Percentiles rank a stretch among this genome's conserved stretches.
Conservation (phyloP, 1,140 invertebrate species). For the Polypedilum pembai region DNA sequence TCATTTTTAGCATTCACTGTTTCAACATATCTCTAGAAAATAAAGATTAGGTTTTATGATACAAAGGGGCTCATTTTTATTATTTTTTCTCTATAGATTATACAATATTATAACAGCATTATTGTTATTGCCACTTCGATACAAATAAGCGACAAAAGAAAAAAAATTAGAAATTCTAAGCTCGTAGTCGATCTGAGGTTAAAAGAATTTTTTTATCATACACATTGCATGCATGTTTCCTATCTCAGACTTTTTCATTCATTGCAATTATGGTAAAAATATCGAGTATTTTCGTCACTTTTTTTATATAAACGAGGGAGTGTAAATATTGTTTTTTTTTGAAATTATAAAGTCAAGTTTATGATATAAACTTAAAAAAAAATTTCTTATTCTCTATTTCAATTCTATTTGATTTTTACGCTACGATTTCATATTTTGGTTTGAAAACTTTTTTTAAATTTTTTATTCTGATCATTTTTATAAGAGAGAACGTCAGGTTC, state of each 20-base stretch:
- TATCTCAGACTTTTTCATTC: not conserved
- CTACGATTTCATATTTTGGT: too few species aligned
- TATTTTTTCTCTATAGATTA: not conserved
- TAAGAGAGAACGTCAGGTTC: too few species aligned
- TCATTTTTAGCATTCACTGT: not conserved
- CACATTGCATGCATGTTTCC: not conserved
- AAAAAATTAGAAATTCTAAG: not conserved
- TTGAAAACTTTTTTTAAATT: too few species aligned
- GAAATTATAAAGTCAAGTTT: too few species aligned
- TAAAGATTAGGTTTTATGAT: constrained; percentile 8
- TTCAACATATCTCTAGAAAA: not conserved
- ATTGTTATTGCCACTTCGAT: not conserved
- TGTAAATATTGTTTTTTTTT: too few species aligned
- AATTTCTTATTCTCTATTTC: too few species aligned
- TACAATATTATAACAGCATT: not conserved
- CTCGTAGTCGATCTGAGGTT: not conserved
- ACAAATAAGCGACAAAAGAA: constrained; percentile 4
- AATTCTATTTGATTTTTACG: too few species aligned
- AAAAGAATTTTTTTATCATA: not conserved
- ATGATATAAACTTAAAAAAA: too few species aligned
- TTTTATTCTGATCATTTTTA: too few species aligned
- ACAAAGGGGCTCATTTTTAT: not conserved
- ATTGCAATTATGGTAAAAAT: constrained; percentile 13
- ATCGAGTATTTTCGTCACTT: too few species aligned
- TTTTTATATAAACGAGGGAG: too few species aligned